Conservation (phyloP, 2,113 vertebrate species). For the Poecilia latipinna region DNA sequence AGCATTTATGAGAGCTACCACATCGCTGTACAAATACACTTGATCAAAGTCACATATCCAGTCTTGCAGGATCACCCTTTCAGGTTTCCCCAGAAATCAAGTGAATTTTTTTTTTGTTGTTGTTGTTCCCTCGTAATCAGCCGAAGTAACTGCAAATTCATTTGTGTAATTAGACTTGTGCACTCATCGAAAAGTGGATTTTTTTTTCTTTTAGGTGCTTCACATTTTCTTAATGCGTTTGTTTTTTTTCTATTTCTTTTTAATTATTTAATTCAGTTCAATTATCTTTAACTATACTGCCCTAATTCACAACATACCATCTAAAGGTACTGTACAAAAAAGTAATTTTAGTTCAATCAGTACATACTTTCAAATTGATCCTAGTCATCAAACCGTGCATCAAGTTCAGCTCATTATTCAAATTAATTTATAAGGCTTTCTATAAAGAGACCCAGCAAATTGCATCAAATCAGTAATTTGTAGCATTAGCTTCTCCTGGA, state of each 20-base stretch:
- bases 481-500: too few relatives aligned
- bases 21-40: constrained; percentile 11
- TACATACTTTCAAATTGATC: too few relatives aligned
- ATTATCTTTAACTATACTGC: too few relatives aligned
- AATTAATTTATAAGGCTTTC: too few relatives aligned
- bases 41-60: constrained; percentile 8
- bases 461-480: too few relatives aligned
- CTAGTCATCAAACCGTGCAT: too few relatives aligned
- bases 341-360: too few relatives aligned
- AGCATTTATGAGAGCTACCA: constrained; percentile 15
- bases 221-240: neutral
- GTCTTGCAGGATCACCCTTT: neutral
- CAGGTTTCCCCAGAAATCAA: constrained; percentile 24
- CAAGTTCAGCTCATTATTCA: too few relatives aligned
- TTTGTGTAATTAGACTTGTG: neutral
- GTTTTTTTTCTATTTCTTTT: neutral
- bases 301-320: too few relatives aligned
- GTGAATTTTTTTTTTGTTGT: constrained; percentile 11
- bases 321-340: too few relatives aligned
- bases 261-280: too few relatives aligned
- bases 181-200: neutral
- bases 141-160: constrained; percentile 3
- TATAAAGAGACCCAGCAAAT: too few relatives aligned
- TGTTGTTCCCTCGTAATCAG: constrained; percentile 10
- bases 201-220: neutral